Base-by-base conservation (phyloP, 1,140 invertebrate genomes). In the Hirudo medicinalis region DNA sequence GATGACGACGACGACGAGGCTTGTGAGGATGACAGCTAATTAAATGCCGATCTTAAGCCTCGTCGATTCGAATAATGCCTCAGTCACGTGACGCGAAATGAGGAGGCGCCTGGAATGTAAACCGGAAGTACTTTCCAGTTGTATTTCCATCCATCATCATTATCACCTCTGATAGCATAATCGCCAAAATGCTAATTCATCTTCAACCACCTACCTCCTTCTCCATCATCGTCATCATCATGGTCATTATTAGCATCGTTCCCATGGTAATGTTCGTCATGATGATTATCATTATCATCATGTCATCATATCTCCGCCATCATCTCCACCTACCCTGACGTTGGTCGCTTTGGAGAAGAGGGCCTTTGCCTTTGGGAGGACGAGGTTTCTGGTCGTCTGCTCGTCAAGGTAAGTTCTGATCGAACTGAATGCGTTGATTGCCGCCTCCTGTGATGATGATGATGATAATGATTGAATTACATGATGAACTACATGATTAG, bases 381-480 rank as follows among this genome's bases (percentile, higher is more conserved):
- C 88, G 81, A 90, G 89, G 72, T 87, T 87, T 67, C 89, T 86
- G 70, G 96, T 88, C 13, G 89, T 87, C 27, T 87, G 85, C 76
- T 94, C 91, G 74, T 93, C 89, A 73, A 96, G 83, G 78, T 89
- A 89, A 72, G 92, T 88, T 32, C 89, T 88, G 13, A 93, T 89
- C 76, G 91, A 90, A 54, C 90, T 87, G 2, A 94, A 88, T 20
- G 91, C 91, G 69, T 91, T 87, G 66, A 96, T 85, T 0, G 92
- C 91, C 25, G 79, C 80, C 76, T 81, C 80, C 80, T 81, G 68
- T 6, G 57, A 63, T 63, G 57, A 32, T 32, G 20, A 19, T 60
- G 55, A 60, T 60, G 55, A 60, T 60, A 15, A 60, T 60, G 55
- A 22, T n/a, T n/a, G n/a, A n/a, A n/a, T n/a, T n/a, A n/a, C n/a